A percentile compares a stretch with the other conserved stretches of the same genome.
Evolutionary conservation across 2,113 vertebrate species (phyloP).

Genomic region (Vanacampus margaritifer): DNA sequence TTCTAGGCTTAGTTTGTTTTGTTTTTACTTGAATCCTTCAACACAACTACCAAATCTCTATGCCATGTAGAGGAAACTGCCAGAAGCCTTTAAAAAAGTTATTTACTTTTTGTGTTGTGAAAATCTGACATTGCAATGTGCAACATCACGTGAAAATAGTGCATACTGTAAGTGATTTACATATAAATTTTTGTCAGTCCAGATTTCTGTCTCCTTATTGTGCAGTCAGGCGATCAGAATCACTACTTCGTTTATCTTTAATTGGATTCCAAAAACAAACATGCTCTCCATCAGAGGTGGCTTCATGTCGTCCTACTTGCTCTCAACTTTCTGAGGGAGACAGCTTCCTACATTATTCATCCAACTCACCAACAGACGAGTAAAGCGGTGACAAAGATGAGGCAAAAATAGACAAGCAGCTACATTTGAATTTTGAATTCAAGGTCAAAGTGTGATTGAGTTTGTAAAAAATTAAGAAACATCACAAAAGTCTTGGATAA

Average conservation of each 20-base stretch:
- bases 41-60: neutral
- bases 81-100: neutral
- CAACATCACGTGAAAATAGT: conserved; percentile 22
- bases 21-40: no score
- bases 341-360: conserved; percentile 63
- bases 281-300: conserved; percentile 43
- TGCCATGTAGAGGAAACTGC: neutral
- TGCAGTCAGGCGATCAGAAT: conserved; percentile 42
- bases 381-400: conserved; percentile 22
- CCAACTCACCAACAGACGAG: conserved; percentile 15
- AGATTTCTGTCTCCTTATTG: conserved; percentile 41
- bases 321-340: conserved; percentile 49
- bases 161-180: conserved; percentile 33
- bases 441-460: neutral
- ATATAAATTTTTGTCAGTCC: conserved; percentile 46
- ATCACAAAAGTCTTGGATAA: no score
- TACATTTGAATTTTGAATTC: neutral
- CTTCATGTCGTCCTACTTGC: conserved; percentile 29
- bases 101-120: conserved; percentile 2
- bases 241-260: conserved; percentile 60
- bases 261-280: conserved; percentile 62
- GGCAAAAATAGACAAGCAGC: conserved; percentile 23
- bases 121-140: conserved; percentile 11
- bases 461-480: neutral
- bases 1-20: no score